Evolutionary conservation across 2,888 invertebrate genomes (phyloP), one percentile per base, ranked within the genome.

Genomic region (Amphipyra tragopoginis): DNA sequence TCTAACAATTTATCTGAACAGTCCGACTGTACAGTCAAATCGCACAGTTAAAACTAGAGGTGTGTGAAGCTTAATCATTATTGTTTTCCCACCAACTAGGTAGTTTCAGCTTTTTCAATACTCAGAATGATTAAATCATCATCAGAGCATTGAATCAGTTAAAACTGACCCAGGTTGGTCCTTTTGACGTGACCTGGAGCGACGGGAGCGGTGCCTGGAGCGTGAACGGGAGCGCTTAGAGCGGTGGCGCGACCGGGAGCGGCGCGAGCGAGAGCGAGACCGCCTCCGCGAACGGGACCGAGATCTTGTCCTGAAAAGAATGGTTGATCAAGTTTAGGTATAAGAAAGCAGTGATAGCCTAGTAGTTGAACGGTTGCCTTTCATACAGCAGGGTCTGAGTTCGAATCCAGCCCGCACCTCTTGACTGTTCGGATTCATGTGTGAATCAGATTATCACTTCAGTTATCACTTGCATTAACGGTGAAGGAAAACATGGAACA

Each of bases 201-300:
- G 95, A 6, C 96, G 95, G 1, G 96, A 96, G 69, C 96, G 95
- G 45, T 96, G 95, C 0, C 96, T 89, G 14, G 96, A 95, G 44
- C 96, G 93, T 1, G 93, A 93, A 0, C 96, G 93, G 0, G 96
- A 96, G 10, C 96, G 92, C 75, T 95, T 93, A 81, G 88, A 92
- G 89, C 88, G 95, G 75, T 95, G 95, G 1, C 95, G 92, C 0
- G 96, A 96, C 47, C 96, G 94, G 1, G 96, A 96, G 21, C 96
- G 93, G 0, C 95, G 94, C 0, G 97, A 96, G 5, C 97, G 95
- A 0, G 97, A 97, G 1, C 97, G 95, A 0, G 96, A 96, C 13
- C 96, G 91, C 8, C 95, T 92, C 0, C 95, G 91, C 0, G 91
- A 95, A 48, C 89, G 95, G 7, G 95, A 95, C 6, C 95, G 90